Evolutionary conservation across 2,888 invertebrate genomes (phyloP).

Genomic region (Tholera decimalis): DNA sequence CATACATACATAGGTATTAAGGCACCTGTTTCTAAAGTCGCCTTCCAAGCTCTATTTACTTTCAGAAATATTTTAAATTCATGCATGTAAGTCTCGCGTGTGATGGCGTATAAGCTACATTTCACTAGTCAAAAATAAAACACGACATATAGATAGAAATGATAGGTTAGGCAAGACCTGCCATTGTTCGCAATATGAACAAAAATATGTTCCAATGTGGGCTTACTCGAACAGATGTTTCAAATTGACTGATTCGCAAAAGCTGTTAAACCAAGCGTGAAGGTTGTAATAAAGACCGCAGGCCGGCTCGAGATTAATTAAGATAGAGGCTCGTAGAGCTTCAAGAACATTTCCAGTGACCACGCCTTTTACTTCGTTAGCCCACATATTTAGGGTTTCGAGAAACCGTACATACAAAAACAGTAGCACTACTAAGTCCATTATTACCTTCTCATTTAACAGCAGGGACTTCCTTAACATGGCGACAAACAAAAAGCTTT

Average conservation of each 20-base stretch:
- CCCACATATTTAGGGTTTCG: constrained; percentile 58
- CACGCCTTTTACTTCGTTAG: constrained; percentile 77
- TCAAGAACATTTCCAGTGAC: constrained; percentile 76
- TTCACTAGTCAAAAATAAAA: constrained; percentile 56
- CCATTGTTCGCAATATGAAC: constrained; percentile 56
- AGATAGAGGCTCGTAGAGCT: constrained; percentile 78
- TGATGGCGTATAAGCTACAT: constrained; percentile 34
- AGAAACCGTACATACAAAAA: constrained; percentile 35
- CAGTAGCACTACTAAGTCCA: constrained; percentile 12
- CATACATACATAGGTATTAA: constrained; percentile 22
- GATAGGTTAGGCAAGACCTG: constrained; percentile 31
- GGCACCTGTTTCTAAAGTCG: constrained; percentile 22
- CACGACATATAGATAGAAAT: constrained; percentile 31
- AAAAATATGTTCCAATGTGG: constrained; percentile 61
- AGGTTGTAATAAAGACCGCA: constrained; percentile 84
- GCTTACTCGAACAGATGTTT: constrained; percentile 75
- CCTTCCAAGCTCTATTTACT: constrained; percentile 26
- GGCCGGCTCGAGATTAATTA: constrained; percentile 83
- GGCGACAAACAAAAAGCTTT: constrained; percentile 29
- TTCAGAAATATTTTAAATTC: constrained; percentile 47
- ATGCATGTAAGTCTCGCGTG: constrained; percentile 53
- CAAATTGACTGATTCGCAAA: constrained; percentile 82
- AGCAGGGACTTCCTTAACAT: constrained; percentile 25
- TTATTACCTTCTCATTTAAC: constrained; percentile 45
- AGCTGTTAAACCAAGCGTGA: constrained; percentile 83